These are phyloP conservation scores for Apocheima hispidaria DNA, from an alignment of 2,888 invertebrate genomes.

Conservation along the genomic window DNA sequence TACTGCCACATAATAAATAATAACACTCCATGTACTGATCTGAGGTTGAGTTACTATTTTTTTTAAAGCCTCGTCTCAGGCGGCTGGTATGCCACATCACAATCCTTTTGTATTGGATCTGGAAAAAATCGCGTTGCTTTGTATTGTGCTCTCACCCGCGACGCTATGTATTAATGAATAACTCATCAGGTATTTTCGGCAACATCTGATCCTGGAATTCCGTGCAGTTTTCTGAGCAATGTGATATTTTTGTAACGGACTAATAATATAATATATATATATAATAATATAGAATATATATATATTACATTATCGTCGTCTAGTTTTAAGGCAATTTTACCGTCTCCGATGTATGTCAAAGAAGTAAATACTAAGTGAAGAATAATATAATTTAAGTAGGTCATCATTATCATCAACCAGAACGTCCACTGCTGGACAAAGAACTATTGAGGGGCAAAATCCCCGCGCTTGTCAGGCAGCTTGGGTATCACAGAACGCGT, in stretches of 20 bases:
- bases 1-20: too few species aligned
- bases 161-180: conserved; percentile 8
- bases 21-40: too few species aligned
- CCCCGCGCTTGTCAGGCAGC: too few species aligned
- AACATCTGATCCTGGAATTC: conserved; percentile 41
- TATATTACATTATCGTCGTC: background rate
- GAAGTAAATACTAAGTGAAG: background rate
- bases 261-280: background rate
- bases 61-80: too few species aligned
- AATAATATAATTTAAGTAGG: background rate
- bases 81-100: too few species aligned
- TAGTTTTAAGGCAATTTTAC: conserved; percentile 1
- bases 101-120: too few species aligned
- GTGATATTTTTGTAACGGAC: conserved; percentile 4
- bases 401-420: too few species aligned
- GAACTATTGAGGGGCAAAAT: too few species aligned
- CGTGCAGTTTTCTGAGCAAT: conserved; percentile 35
- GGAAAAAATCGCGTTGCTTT: conserved; percentile 5
- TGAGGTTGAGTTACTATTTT: too few species aligned
- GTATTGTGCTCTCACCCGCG: background rate
- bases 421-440: too few species aligned
- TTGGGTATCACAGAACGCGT: too few species aligned
- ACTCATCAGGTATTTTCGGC: conserved; percentile 22
- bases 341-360: background rate
- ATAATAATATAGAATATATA: background rate